Percentiles rank a stretch among this genome's conserved stretches.
Evolutionary conservation across 2,797 vertebrate species (phyloP).

Genomic region (Phataginus tetradactyla): DNA sequence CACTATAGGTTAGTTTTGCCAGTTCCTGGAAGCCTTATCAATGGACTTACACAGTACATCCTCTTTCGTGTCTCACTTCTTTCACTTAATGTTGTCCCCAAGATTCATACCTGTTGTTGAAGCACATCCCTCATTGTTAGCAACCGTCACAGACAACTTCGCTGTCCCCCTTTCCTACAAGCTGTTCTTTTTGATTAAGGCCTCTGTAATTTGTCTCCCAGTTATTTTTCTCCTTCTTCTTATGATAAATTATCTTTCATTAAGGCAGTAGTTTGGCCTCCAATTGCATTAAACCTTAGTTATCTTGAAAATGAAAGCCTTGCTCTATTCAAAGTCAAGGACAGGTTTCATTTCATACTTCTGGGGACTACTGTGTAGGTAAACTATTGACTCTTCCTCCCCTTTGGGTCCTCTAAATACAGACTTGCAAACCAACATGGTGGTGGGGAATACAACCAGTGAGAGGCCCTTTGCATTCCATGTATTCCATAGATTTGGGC

Average conservation of each 20-base stretch:
- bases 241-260: slow-evolving; percentile 49
- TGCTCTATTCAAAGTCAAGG: slow-evolving; percentile 1
- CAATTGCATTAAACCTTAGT: slow-evolving; percentile 60
- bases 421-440: background rate
- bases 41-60: background rate
- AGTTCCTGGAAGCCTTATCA: background rate
- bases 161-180: slow-evolving; percentile 27
- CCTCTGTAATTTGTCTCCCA: slow-evolving; percentile 31
- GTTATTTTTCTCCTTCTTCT: slow-evolving; percentile 4
- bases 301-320: slow-evolving; percentile 59
- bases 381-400: background rate
- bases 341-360: background rate
- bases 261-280: slow-evolving; percentile 33
- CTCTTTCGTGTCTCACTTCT: background rate
- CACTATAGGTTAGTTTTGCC: slow-evolving; percentile 21
- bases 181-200: slow-evolving; percentile 47
- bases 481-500: background rate
- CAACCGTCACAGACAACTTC: background rate
- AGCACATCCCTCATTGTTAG: slow-evolving; percentile 23
- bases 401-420: slow-evolving; percentile 24
- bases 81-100: background rate
- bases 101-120: background rate
- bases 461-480: slow-evolving; percentile 8
- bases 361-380: background rate
- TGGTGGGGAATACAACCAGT: background rate